These are phyloP conservation scores for Eueides isabella DNA, from an alignment of 1,140 invertebrate species.

Conservation along the genomic window DNA sequence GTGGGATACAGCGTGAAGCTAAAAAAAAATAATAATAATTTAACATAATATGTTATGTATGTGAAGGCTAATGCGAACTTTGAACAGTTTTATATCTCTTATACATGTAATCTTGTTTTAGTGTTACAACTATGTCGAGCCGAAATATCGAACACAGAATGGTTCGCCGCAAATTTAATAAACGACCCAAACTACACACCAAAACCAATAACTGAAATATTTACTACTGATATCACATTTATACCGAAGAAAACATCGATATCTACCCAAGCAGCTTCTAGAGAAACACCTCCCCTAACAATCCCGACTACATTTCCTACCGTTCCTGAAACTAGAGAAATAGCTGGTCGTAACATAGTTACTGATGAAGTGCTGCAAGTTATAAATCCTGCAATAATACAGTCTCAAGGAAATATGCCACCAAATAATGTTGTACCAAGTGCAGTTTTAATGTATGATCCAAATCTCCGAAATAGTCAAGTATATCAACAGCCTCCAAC, in stretches of 20 bases:
- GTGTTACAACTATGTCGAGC: conserved; percentile 76
- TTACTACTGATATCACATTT: conserved; percentile 60
- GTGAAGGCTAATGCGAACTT: no score
- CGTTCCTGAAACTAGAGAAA: conserved; percentile 6
- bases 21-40: no score
- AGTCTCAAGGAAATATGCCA: conserved; percentile 23
- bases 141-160: conserved; percentile 63
- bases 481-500: conserved; percentile 13
- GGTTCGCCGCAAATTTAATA: conserved; percentile 72
- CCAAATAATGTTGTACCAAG: conserved; percentile 21
- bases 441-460: conserved; percentile 28
- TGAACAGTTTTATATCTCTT: no score
- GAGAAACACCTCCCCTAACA: conserved; percentile 26
- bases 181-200: conserved; percentile 67
- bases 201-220: conserved; percentile 71
- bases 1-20: no score
- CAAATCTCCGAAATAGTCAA: conserved; percentile 22
- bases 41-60: no score
- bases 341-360: conserved; percentile 8
- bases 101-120: conserved; percentile 43
- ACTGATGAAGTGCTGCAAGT: conserved; percentile 21
- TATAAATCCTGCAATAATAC: conserved; percentile 1
- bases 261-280: conserved; percentile 41
- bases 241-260: conserved; percentile 58
- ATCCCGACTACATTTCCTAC: conserved; percentile 23